A percentile compares a stretch with the other conserved stretches of the same genome.
Evolutionary conservation across 2,113 vertebrate species (phyloP).

Genomic region (Carassius carassius): DNA sequence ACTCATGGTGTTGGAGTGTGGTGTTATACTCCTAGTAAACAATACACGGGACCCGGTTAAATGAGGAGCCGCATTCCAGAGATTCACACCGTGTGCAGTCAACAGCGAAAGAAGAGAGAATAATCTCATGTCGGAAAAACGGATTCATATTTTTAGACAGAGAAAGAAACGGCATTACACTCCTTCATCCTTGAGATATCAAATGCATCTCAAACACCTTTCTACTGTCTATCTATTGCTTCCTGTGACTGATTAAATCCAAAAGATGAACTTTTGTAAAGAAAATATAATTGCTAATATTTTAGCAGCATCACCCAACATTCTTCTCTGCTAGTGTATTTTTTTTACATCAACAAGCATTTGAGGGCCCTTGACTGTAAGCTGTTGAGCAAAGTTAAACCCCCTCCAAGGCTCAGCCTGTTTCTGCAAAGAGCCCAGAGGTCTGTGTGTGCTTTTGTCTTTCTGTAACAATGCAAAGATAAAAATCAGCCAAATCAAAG

Average conservation of each 20-base stretch:
- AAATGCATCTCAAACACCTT: not conserved
- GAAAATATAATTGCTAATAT: not conserved
- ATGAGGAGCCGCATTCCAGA: slow-evolving; percentile 37
- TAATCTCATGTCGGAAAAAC: not conserved
- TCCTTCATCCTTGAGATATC: not conserved
- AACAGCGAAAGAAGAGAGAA: slow-evolving; percentile 22
- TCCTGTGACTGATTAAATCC: not conserved
- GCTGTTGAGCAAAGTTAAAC: slow-evolving; percentile 5
- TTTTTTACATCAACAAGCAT: not conserved
- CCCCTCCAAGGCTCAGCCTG: slow-evolving; percentile 20
- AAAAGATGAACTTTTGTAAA: not conserved
- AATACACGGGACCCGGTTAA: slow-evolving; percentile 9
- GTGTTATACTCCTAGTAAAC: slow-evolving; percentile 30
- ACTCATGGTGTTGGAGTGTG: slow-evolving; percentile 26
- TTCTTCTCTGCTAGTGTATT: too few species aligned
- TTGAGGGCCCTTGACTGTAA: not conserved
- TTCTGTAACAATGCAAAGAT: slow-evolving; percentile 43
- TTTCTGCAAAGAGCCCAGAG: slow-evolving; percentile 22
- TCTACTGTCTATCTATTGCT: not conserved
- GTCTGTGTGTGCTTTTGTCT: slow-evolving; percentile 48
- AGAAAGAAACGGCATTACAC: not conserved
- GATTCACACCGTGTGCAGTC: slow-evolving; percentile 43
- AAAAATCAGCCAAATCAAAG: slow-evolving; percentile 51
- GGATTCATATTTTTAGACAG: not conserved
- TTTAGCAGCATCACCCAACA: not conserved